Base-by-base conservation (phyloP, 1,140 invertebrate species). In the Chlorops oryzae region DNA sequence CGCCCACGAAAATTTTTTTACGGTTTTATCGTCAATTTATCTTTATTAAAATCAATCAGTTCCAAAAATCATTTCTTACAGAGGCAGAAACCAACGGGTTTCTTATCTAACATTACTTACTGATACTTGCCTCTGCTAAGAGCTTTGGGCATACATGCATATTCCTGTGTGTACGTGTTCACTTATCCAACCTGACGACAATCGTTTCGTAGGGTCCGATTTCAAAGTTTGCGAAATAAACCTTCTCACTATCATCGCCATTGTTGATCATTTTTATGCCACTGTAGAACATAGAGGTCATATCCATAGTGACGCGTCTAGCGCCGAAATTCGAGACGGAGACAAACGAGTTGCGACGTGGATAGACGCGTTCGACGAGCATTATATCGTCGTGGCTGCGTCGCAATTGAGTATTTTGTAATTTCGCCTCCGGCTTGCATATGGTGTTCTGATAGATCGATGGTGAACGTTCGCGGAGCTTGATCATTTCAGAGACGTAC, bases 331-430 rank as follows among this genome's bases (percentile, higher is more conserved):
- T 89, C 2, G 80, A 80, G 0, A 88, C 77, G 38, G 85, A 79
- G 2, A 86, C 82, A 57, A 82, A 88, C 2, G 83, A 80, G 59
- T 86, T 83, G 45, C 85, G 77, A 15, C 87, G 75, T 5, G 87
- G 86, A 70, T 85, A 89, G 77, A 80, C 85, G 28, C 87, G 75
- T 57, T 88, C 85, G 35, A 89, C 75, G 0, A 87, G 78, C 9
- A 89, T 62, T 18, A 88, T 73, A 58, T 85, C 79, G 28, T 80
- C 75, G 17, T 78, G 72, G 13, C 77, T 76, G 57, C 81, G 77
- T 66, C 79, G 78, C 23, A 86, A 73, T 59, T 81, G 78, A 50
- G 81, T 80, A 71, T 87, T 87, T 20, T 79, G 78, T 23, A 75
- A 62, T 43, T 77, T 73, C 35, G 71, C 72, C 3, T 78, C 78